Evolutionary conservation across 1,140 invertebrate genomes (phyloP).

Genomic region (Phymastichus coffea): DNA sequence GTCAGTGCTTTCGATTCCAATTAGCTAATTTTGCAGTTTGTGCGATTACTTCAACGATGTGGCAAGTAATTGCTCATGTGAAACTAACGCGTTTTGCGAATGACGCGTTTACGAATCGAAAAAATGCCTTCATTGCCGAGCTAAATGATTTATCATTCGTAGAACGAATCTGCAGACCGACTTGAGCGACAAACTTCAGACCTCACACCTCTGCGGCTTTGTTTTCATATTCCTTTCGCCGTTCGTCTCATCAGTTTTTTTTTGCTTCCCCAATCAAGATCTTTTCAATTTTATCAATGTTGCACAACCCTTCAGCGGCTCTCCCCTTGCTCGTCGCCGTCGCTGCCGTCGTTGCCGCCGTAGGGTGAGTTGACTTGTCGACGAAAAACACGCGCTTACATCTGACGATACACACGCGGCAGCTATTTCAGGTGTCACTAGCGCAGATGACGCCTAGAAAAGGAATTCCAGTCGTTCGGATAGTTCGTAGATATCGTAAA

Average conservation of each 20-base stretch:
- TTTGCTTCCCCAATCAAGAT: constrained; percentile 6
- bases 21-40: no score
- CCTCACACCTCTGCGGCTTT: not conserved
- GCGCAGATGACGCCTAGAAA: constrained; percentile 33
- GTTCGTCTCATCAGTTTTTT: constrained; percentile 5
- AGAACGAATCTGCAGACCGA: no score
- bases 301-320: not conserved
- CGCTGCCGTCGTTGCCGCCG: no score
- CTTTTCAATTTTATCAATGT: constrained; percentile 11
- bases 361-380: not conserved
- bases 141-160: no score
- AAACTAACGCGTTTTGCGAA: no score
- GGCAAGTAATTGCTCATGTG: no score
- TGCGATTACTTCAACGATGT: no score
- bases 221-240: constrained; percentile 2
- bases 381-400: not conserved
- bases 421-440: constrained; percentile 12
- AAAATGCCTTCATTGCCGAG: no score
- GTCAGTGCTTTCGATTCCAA: no score
- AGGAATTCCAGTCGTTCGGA: constrained; percentile 5
- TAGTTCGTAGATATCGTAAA: constrained; percentile 1
- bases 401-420: not conserved
- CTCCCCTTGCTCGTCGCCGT: not conserved
- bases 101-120: no score
- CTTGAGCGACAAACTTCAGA: constrained; percentile 13